phyloP scores from a whole-genome alignment of 35 echinoderm and acorn worm genomes.

The Acanthaster planci region DNA sequence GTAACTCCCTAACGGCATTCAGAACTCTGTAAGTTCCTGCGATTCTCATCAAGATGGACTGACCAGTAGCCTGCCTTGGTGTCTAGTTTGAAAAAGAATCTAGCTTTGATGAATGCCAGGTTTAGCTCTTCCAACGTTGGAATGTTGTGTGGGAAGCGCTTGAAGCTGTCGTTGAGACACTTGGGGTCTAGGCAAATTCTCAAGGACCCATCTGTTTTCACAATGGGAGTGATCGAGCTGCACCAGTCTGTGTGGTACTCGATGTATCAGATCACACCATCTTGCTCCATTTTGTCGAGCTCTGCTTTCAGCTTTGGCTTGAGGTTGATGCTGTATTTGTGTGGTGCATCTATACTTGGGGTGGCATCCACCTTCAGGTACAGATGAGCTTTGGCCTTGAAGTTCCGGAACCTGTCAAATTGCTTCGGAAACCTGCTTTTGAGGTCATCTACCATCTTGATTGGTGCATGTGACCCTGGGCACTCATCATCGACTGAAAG shows the following conservation, averaged over 20 bases:
- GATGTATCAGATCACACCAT: constrained; percentile 42
- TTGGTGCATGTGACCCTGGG: not conserved
- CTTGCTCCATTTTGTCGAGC: constrained; percentile 56
- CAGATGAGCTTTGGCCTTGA: constrained; percentile 45
- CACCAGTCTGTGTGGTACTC: constrained; percentile 62
- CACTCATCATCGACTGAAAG: not conserved
- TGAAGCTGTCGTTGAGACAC: constrained; percentile 52
- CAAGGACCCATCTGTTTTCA: constrained; percentile 59
- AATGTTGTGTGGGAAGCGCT: constrained; percentile 61
- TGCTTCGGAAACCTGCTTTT: constrained; percentile 27
- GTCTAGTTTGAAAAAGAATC: constrained; percentile 65
- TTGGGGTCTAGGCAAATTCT: constrained; percentile 69
- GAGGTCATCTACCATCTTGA: constrained; percentile 15
- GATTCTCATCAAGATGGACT: constrained; percentile 47
- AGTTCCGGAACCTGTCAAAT: constrained; percentile 56
- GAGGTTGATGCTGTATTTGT: constrained; percentile 60
- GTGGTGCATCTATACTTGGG: constrained; percentile 45
- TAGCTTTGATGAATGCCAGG: constrained; percentile 21
- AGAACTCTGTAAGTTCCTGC: constrained; percentile 64
- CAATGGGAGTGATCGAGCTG: constrained; percentile 38
- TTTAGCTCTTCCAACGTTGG: not conserved
- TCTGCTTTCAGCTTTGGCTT: constrained; percentile 54
- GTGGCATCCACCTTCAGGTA: constrained; percentile 41
- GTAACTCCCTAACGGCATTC: constrained; percentile 67
- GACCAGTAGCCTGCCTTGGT: constrained; percentile 72